A percentile compares a stretch with the other conserved stretches of the same genome.
These are phyloP conservation scores for Pangasius sanitwongsei DNA, from an alignment of 2,797 vertebrate species.

Conservation along the genomic window DNA sequence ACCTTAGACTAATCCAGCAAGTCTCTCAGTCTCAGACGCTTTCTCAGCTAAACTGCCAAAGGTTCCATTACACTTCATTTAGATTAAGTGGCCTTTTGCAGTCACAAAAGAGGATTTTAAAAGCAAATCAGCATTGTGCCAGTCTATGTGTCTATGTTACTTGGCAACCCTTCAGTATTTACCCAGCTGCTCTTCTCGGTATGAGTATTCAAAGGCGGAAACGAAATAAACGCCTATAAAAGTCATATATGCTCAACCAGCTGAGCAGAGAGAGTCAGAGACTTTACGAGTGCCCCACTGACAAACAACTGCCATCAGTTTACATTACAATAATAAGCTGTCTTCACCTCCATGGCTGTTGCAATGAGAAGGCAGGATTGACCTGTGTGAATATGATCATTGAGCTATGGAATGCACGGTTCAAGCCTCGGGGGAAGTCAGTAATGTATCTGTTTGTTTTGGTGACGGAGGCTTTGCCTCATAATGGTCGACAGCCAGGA, in stretches of 20 bases:
- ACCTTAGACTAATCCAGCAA: slow-evolving; percentile 73
- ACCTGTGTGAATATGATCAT: slow-evolving; percentile 61
- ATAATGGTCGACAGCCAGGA: slow-evolving; percentile 56
- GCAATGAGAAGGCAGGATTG: slow-evolving; percentile 53
- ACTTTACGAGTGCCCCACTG: slow-evolving; percentile 40
- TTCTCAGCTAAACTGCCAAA: slow-evolving; percentile 56
- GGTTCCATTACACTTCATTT: slow-evolving; percentile 61
- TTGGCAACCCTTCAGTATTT: slow-evolving; percentile 48
- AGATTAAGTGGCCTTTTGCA: slow-evolving; percentile 59
- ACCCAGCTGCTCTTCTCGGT: slow-evolving; percentile 39
- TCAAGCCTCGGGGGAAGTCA: slow-evolving; percentile 33
- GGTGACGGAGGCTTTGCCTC: slow-evolving; percentile 44
- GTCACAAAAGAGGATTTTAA: slow-evolving; percentile 54
- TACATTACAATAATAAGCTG: slow-evolving; percentile 62
- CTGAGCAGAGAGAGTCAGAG: slow-evolving; percentile 24
- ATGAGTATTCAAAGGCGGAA: slow-evolving; percentile 41
- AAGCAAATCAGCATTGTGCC: slow-evolving; percentile 51
- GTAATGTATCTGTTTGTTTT: slow-evolving; percentile 56
- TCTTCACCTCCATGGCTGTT: slow-evolving; percentile 57
- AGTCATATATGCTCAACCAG: slow-evolving; percentile 39
- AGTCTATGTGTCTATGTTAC: slow-evolving; percentile 45
- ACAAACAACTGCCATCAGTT: slow-evolving; percentile 42
- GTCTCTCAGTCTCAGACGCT: slow-evolving; percentile 63
- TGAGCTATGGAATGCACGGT: slow-evolving; percentile 62
- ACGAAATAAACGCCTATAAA: slow-evolving; percentile 53